Conservation (phyloP, 2,113 vertebrate species). For the Catharus minimus region DNA sequence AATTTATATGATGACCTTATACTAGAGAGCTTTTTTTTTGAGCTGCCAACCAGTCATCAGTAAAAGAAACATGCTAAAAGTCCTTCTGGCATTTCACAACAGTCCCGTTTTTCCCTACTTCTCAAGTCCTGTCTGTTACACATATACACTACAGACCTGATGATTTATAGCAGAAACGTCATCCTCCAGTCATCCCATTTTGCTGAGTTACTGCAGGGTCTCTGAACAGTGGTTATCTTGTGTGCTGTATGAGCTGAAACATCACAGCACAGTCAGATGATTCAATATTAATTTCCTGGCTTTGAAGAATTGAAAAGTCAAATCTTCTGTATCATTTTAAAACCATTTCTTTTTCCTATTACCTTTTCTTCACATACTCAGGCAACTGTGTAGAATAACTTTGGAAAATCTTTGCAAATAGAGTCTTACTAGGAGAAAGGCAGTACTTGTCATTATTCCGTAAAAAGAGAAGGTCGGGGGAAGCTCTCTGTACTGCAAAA, state of each 20-base stretch:
- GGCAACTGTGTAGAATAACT: neutral
- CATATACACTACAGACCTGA: neutral
- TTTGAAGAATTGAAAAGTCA: constrained; percentile 3
- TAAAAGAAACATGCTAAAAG: neutral
- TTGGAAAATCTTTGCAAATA: constrained; percentile 30
- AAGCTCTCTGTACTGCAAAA: neutral
- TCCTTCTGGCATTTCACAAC: neutral
- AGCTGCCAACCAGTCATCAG: neutral
- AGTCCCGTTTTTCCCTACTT: neutral
- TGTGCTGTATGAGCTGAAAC: neutral
- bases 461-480: neutral
- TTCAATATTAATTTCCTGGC: constrained; percentile 29
- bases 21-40: neutral
- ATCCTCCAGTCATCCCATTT: constrained; percentile 7
- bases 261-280: neutral
- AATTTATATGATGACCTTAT: constrained; percentile 37
- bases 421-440: neutral
- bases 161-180: constrained; percentile 33
- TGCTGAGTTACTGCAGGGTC: constrained; percentile 34
- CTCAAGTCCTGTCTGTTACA: constrained; percentile 5
- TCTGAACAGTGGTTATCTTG: constrained; percentile 18
- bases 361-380: neutral
- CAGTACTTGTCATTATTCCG: neutral
- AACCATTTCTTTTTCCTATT: constrained; percentile 27
- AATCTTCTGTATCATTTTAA: neutral